Base-by-base conservation (phyloP, 2,113 vertebrate genomes). In the Trogon surrucura region DNA sequence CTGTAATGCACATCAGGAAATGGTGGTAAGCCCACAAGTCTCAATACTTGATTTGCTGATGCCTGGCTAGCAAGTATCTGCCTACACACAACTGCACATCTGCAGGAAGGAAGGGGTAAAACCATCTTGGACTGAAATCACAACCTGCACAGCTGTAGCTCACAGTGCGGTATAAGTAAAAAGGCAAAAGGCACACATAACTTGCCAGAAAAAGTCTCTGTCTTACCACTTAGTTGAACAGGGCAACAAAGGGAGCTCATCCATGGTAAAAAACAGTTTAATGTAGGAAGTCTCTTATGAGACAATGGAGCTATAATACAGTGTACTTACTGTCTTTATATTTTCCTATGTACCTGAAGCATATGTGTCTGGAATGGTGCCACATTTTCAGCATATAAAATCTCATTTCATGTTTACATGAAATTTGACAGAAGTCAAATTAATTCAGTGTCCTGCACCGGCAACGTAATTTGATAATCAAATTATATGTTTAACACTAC, bases 51-150 rank as follows among this genome's bases (percentile, higher is more conserved):
- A n/a, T n/a, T n/a, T n/a, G n/a, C n/a, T n/a, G n/a, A n/a, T n/a
- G n/a, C n/a, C n/a, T n/a, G n/a, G n/a, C n/a, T n/a, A n/a, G n/a
- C n/a, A 5, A 93, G 30, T 51, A 62, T 70, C 88, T 94, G 91
- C 91, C 96, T 87, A 95, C 85, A 94, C 66, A 80, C 30, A 89
- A 17, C 47, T 80, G 73, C 26, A 41, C n/a, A 83, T 88, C 85
- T 94, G 45, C 82, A 96, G 95, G 92, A 95, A 96, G 91, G 89
- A 97, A 93, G 83, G 72, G 60, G 82, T 86, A 89, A 95, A 96
- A 80, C 57, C 61, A 88, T 48, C 85, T 88, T 58, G 64, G 80
- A 85, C 34, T 81, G 90, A 94, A 91, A 93, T 95, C 83, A 91
- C 53, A 94, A 88, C 78, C 81, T 92, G 62, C 80, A 65, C 1